These are phyloP conservation scores for Lutraria lutraria DNA, from an alignment of 2,888 invertebrate species.

Conservation along the genomic window DNA sequence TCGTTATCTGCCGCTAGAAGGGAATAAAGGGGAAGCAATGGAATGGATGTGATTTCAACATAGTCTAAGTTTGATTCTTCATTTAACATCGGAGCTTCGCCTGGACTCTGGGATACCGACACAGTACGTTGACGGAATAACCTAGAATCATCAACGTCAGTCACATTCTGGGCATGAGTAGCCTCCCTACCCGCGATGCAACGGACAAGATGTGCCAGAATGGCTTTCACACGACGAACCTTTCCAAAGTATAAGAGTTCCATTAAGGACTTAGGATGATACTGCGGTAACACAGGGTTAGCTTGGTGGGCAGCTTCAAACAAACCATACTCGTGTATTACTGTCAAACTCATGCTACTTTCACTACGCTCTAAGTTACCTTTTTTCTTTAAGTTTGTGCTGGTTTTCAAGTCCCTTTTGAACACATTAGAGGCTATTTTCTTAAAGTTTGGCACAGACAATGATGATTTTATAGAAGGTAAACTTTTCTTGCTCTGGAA, in stretches of 20 bases:
- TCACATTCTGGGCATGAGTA: constrained; percentile 68
- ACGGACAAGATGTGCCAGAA: constrained; percentile 97
- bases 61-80: constrained; percentile 83
- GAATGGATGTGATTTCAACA: constrained; percentile 98
- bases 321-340: constrained; percentile 88
- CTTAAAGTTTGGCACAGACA: constrained; percentile 81
- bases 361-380: constrained; percentile 77
- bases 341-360: constrained; percentile 79
- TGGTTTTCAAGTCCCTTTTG: constrained; percentile 56
- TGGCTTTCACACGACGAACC: constrained; percentile 98
- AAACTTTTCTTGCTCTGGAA: constrained; percentile 74
- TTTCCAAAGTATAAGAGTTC: constrained; percentile 99
- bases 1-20: constrained; percentile 95
- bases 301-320: constrained; percentile 99
- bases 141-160: constrained; percentile 72
- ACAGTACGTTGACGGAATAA: constrained; percentile 69
- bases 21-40: constrained; percentile 98
- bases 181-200: constrained; percentile 87
- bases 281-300: constrained; percentile 98
- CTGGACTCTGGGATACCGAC: constrained; percentile 72
- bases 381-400: constrained; percentile 67
- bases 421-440: constrained; percentile 64
- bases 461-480: constrained; percentile 77
- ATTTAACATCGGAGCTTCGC: constrained; percentile 68
- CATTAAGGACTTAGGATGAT: constrained; percentile 99